These are phyloP conservation scores for Meloidogyne hapla DNA, from an alignment of 1,140 invertebrate species.

Conservation along the genomic window DNA sequence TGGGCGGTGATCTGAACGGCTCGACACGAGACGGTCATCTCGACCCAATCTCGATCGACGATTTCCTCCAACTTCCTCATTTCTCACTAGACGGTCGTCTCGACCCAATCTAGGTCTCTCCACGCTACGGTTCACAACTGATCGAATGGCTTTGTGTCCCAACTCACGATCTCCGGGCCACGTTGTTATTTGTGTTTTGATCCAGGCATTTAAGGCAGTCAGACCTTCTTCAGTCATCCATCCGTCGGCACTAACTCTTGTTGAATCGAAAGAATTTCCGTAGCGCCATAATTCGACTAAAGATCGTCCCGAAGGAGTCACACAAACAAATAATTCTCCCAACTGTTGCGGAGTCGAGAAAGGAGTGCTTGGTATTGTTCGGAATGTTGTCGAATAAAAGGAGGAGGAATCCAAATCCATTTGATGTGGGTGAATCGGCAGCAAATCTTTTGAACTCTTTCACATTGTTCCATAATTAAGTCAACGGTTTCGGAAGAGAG, in stretches of 20 bases:
- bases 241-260: slow-evolving; percentile 5
- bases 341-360: too few species aligned
- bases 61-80: too few species aligned
- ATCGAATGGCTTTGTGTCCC: background rate
- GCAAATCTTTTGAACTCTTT: too few species aligned
- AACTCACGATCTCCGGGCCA: slow-evolving; percentile 1
- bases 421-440: too few species aligned
- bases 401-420: too few species aligned
- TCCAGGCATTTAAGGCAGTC: slow-evolving; percentile 2
- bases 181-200: background rate
- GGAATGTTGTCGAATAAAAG: too few species aligned
- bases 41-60: background rate
- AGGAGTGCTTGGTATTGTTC: too few species aligned
- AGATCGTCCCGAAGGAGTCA: slow-evolving; percentile 12
- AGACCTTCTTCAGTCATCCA: background rate
- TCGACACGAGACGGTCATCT: background rate
- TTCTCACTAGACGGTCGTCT: background rate
- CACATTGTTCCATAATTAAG: too few species aligned
- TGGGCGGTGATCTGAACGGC: background rate
- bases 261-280: background rate
- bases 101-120: background rate
- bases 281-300: background rate
- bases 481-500: too few species aligned
- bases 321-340: too few species aligned
- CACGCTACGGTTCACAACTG: background rate